Percentiles rank a stretch among this genome's conserved stretches.
Conservation (phyloP, 2,113 vertebrate genomes). For the Tenrec ecaudatus region DNA sequence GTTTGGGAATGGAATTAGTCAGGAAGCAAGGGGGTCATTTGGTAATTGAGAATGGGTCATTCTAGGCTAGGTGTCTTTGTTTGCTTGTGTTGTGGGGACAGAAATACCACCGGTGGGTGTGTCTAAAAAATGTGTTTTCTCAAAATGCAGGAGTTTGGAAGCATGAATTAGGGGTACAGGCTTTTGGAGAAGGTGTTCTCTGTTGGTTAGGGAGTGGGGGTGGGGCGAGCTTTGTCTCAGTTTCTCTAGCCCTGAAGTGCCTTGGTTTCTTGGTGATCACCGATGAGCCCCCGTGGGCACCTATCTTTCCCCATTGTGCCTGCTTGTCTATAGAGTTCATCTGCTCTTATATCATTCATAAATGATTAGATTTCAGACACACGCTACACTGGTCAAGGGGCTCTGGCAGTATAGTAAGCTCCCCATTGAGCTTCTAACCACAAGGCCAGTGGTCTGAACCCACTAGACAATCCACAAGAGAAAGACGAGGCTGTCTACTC, state of each 20-base stretch:
- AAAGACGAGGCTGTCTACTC: too few relatives aligned
- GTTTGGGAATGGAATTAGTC: neutral
- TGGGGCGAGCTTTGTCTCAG: neutral
- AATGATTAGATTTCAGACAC: neutral
- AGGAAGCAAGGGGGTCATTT: neutral
- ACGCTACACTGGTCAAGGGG: neutral
- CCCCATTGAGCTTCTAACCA: too few relatives aligned
- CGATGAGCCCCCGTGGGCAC: neutral
- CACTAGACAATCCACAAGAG: too few relatives aligned
- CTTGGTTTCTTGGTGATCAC: neutral
- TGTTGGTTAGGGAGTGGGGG: neutral
- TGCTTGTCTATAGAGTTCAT: neutral
- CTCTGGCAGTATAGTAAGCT: too few relatives aligned
- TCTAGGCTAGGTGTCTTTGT: neutral
- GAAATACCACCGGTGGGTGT: neutral
- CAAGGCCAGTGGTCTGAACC: too few relatives aligned
- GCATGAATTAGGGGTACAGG: neutral
- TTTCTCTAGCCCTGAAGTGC: neutral
- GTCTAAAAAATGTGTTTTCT: neutral
- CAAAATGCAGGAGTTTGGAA: neutral
- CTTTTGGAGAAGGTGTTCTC: neutral
- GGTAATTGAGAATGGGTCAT: neutral
- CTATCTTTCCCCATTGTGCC: neutral
- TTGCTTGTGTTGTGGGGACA: neutral
- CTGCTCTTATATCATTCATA: neutral